Base-by-base conservation (phyloP, 92 coral and sea anemone species). In the Umimayanthus chanpuru region DNA sequence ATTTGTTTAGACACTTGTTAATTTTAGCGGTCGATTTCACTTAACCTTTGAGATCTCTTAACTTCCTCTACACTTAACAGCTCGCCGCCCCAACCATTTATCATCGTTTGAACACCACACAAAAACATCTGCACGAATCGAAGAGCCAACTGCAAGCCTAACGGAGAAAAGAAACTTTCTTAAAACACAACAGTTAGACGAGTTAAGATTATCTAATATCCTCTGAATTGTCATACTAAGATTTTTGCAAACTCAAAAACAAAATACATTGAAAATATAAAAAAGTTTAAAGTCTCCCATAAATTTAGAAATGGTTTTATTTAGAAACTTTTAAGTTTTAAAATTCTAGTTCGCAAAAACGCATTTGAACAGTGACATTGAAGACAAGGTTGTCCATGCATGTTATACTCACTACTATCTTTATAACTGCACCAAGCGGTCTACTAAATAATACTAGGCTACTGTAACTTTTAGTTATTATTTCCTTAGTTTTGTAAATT, bases 1-100 rank as follows among this genome's bases (percentile, higher is more conserved):
- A 75, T 36, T 75, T 75, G 77, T 83, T 83, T 83, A 70, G 87
- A 83, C 87, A 83, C 64, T 9, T 83, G 15, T 29, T 68, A 9
- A 23, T 11, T 44, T 55, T 68, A 80, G 36, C 71, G 78, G 39
- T 83, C 55, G 41, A 23, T 67, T 83, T 83, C 28, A 6, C 39
- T 70, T 40, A 66, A 40, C 40, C 75, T 82, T 82, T 82, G 25
- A 71, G 53, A 73, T 83, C 87, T 68, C 11, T 10, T 40, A 44
- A 81, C 87, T 83, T 83, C 79, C 78, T 65, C 70, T 83, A 47
- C 87, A 47, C 43, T 83, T 67, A 68, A 28, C 26, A 68, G 43
- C 44, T 71, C 9, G 14, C 87, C 87, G 67, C 40, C 4, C 43
- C 4, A 39, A 39, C 64, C 87, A 80, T 80, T 55, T 55, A 55